Evolutionary conservation across 2,888 invertebrate species (phyloP).

Genomic region (Leptothorax acervorum): DNA sequence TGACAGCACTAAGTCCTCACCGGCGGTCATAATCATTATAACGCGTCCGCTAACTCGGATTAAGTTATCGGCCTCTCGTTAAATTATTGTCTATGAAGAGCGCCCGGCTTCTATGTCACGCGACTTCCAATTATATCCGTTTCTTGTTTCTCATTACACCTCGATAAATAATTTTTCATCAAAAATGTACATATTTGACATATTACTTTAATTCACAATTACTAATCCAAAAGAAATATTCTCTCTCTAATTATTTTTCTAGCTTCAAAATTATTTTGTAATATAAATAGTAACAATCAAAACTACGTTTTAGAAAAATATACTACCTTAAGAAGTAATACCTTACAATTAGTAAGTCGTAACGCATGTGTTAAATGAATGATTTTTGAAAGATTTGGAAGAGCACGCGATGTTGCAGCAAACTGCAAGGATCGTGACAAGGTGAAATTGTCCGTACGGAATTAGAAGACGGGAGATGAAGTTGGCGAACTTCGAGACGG

Average conservation of each 20-base stretch:
- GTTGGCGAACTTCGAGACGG: constrained; percentile 51
- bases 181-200: background rate
- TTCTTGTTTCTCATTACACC: background rate
- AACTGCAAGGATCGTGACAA: constrained; percentile 23
- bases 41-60: constrained; percentile 76
- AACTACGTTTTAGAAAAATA: background rate
- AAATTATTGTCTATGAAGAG: constrained; percentile 63
- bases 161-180: background rate
- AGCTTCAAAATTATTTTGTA: background rate
- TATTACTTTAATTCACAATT: background rate
- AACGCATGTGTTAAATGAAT: background rate
- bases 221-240: background rate
- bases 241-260: background rate
- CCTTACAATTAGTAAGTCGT: background rate
- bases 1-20: constrained; percentile 76
- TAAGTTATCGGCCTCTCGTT: constrained; percentile 74
- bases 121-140: background rate
- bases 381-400: background rate
- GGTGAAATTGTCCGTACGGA: constrained; percentile 37
- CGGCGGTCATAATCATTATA: constrained; percentile 77
- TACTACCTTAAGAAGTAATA: background rate
- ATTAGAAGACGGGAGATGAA: constrained; percentile 55
- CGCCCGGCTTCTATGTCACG: background rate
- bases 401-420: background rate
- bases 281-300: background rate